Evolutionary conservation across 2,888 invertebrate genomes (phyloP), one percentile per base, ranked within the genome.

Genomic region (Rhimphoctona megacephalus): DNA sequence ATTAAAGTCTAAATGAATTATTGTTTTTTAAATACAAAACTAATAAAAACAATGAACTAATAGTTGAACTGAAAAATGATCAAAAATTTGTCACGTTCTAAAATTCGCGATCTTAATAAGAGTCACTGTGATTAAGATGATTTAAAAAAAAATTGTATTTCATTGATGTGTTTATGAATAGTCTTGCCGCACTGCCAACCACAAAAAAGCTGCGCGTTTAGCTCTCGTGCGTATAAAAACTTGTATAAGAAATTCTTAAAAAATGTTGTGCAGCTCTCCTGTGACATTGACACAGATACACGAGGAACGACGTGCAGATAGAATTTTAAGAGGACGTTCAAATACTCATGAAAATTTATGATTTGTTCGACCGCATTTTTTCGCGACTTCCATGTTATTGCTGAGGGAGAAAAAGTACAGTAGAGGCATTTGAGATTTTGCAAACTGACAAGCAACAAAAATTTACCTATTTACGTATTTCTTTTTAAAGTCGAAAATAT

Each of bases 241-340:
- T 30, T 61, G 57, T 61, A 81, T 36, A 22, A 57, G 70, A 78
- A 72, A 67, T 64, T 73, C 82, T 79, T 52, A 81, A 81, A 85
- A 85, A 87, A 36, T 17, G 83, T 85, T 85, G 83, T 83, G 83
- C 83, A 81, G 83, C 83, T 74, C 70, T 77, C 81, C 77, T 49
- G 74, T 74, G 88, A 86, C 88, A 88, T 86, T 88, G 88, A 87
- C 88, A 85, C 81, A 85, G 72, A 88, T 88, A 74, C 64, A 57
- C 17, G 70, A 70, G 43, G 70, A 73, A 69, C 69, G 78, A 73
- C 73, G 78, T 77, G 61, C 39, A 11, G 25, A 78, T 49, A 80
- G 57, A 74, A 54, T 61, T 49, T 49, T 54, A 67, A 66, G 46
- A 73, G 17, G 61, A 61, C 25, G 61, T 30, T 57, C 25, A 22